phyloP scores from a whole-genome alignment of 2,888 invertebrate genomes.

The Lasioglossum leucozonium region DNA sequence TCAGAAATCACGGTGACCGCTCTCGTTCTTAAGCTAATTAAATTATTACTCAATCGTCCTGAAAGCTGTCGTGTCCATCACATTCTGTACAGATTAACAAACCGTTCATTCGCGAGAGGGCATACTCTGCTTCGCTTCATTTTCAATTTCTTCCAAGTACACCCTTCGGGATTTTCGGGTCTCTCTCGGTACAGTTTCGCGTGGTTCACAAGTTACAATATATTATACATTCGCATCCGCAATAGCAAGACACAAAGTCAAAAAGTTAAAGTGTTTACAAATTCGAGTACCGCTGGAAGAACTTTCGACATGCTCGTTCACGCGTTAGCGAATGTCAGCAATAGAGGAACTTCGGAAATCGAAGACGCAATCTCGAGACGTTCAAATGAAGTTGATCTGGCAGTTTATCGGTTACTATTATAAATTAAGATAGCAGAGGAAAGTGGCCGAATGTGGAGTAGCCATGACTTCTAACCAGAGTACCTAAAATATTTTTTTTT shows the following conservation, averaged over 20 bases:
- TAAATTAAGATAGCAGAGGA: constrained; percentile 10
- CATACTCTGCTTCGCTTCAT: constrained; percentile 32
- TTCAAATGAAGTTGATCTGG: constrained; percentile 33
- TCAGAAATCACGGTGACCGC: constrained; percentile 16
- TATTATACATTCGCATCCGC: neutral
- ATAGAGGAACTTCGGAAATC: constrained; percentile 32
- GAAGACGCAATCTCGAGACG: constrained; percentile 14
- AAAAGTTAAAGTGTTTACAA: constrained; percentile 31
- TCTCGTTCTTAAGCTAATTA: constrained; percentile 12
- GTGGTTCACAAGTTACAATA: neutral
- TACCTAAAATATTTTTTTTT: neutral
- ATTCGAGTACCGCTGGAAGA: constrained; percentile 27
- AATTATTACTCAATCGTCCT: constrained; percentile 7
- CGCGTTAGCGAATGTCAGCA: neutral
- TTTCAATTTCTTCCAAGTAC: neutral
- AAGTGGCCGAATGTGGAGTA: neutral
- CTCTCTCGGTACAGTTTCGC: neutral
- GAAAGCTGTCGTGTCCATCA: neutral
- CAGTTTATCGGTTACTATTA: constrained; percentile 43
- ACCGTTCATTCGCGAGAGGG: constrained; percentile 28
- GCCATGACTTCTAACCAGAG: neutral
- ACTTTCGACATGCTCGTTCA: constrained; percentile 10
- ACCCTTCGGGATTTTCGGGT: neutral
- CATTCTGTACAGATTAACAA: constrained; percentile 28
- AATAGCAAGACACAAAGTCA: neutral